These are phyloP conservation scores for Trichosurus vulpecula DNA, from an alignment of 2,797 vertebrate species.

Conservation along the genomic window DNA sequence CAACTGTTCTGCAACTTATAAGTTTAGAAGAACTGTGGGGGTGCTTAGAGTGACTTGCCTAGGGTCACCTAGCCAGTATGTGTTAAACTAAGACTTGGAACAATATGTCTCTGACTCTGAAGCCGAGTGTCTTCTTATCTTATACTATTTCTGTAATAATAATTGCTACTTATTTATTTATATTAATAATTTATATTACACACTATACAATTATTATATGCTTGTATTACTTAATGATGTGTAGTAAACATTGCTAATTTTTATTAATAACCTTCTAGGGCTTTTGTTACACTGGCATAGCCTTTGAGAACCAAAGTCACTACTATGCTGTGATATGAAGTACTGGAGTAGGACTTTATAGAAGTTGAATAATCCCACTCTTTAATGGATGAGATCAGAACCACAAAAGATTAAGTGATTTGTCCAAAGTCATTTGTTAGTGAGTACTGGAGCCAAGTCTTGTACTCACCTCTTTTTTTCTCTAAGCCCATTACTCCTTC, in stretches of 20 bases:
- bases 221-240: not conserved
- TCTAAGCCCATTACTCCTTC: not conserved
- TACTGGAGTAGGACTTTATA: not conserved
- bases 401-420: not conserved
- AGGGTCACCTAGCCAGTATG: not conserved
- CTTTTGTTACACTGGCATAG: not conserved
- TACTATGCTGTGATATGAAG: not conserved
- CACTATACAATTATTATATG: not conserved
- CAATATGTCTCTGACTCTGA: not conserved
- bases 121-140: not conserved
- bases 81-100: not conserved
- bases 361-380: not conserved
- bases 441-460: not conserved
- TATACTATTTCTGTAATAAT: not conserved
- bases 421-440: not conserved
- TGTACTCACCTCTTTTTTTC: not conserved
- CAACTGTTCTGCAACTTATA: not conserved
- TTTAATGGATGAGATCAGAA: not conserved
- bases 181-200: not conserved
- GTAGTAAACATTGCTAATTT: not conserved
- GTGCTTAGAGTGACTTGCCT: not conserved
- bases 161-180: not conserved
- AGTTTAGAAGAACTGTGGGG: not conserved
- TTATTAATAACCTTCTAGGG: not conserved
- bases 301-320: not conserved